Base-by-base conservation (phyloP, 2,888 invertebrate genomes). In the Lycocerus yunnanus region DNA sequence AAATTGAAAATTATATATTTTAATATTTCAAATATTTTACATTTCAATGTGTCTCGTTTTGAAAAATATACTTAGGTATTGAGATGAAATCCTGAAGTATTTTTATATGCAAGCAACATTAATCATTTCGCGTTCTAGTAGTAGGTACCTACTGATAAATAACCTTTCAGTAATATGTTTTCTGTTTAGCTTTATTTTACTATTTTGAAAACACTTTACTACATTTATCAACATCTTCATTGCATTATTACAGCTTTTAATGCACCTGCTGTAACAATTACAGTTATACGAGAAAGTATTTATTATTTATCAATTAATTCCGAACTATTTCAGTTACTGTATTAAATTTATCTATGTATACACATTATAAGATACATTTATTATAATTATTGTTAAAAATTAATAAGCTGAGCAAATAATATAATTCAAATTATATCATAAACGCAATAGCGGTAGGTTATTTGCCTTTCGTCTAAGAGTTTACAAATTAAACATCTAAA, bases 111-210 rank as follows among this genome's bases (percentile, higher is more conserved):
- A 11, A 18, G n/a, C 13, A 63, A 63, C 61, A 63, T 63, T 63
- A 63, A 63, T 63, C 61, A 18, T 63, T 63, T 15, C 61, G n/a
- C 61, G 61, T 63, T 20, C 16, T 43, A 43, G 43, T 18, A 20
- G n/a, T 60, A n/a, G n/a, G n/a, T 21, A 21, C 21, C 21, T 3
- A 63, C 61, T 63, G 61, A 63, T 63, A 63, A 63, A 63, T 63
- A 63, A 63, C 61, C 61, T 20, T 63, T 20, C 61, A 13, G 61
- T 63, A 63, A 63, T 63, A 63, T 63, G 61, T 63, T 63, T 63
- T 63, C 61, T 63, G 61, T 18, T 63, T 18, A 20, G 61, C 20
- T 63, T 63, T 63, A 63, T 63, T 63, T 18, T 63, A 63, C 20
- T 63, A 63, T 63, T 63, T 63, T 63, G 20, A 18, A 9, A 16